Base-by-base conservation (phyloP, 2,113 vertebrate species). In the Scalopus aquaticus region DNA sequence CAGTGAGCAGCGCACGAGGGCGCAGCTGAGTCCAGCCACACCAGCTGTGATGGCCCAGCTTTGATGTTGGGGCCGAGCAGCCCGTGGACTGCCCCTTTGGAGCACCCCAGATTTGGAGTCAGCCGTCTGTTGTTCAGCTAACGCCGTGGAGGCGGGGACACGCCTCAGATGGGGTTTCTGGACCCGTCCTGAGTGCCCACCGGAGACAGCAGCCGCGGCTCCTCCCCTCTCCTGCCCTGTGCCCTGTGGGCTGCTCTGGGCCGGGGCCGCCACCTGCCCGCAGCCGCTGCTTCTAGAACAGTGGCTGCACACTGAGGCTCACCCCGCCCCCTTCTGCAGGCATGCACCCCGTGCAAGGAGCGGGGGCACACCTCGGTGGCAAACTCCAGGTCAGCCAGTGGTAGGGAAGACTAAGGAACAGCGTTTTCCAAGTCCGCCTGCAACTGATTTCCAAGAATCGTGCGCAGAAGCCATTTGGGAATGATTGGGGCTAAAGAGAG, bases 261-360 rank as follows among this genome's bases (percentile, higher is more conserved):
- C 49, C 16, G 51, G 16, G 51, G 16, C 54, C 19, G 19, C 51
- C 0, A 5, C 12, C 17, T 0, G 19, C 5, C 17, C 20, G 54
- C 54, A 0, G 9, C 12, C 42, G 42, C 51, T 58, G 2, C 0
- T 5, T 28, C 28, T 30, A n/a, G 74, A 32, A 26, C 42, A 35
- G 32, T 11, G 16, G 19, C 2, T 0, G 16, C 0, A 3, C 37
- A 5, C 17, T 2, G 49, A 51, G 49, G 49, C 49, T 51, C 49
- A 51, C 49, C 2, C 54, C 46, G 12, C 19, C 51, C 54, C 54
- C 20, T 7, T 79, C 49, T 44, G 32, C 20, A 4, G 4, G 0
- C 1, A 2, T 22, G 9, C 42, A 0, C 20, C 7, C 0, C 0
- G 0, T 1, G 5, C 1, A 17, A 2, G 2, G 5, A 42, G 24